Base-by-base conservation (phyloP, 1,140 invertebrate genomes). In the Anastrepha ludens region DNA sequence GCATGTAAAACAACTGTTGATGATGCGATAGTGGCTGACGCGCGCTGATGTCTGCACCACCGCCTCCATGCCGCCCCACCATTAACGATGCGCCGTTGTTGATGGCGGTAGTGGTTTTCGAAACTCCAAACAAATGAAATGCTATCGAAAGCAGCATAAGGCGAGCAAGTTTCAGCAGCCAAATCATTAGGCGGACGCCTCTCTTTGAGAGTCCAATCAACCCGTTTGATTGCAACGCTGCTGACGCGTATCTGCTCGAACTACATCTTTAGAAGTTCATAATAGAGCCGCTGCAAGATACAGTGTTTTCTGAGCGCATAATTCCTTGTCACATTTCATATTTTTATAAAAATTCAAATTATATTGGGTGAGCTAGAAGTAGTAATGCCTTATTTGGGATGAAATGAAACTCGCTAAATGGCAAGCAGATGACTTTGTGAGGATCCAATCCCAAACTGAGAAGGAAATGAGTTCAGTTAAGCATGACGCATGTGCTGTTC, bases 1-100 rank as follows among this genome's bases (percentile, higher is more conserved):
- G 47, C 74, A 55, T 81, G 74, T 55, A 81, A 81, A 81, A 81
- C 47, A 81, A 81, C 74, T 81, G 47, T 55, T 81, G 74, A 78
- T 50, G 47, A 81, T 20, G 20, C 47, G 9, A n/a, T 81, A 11
- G 44, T 13, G 39, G 39, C 70, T 17, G 44, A 74, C 13, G 41
- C 20, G 60, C 67, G 13, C 13, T 44, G 11, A 74, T 55, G 6
- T 55, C 50, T 8, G 6, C 50, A 55, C 6, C 11, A 11, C 50
- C 67, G 44, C 44, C 70, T 7, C 44, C 41, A 3, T 41, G 3
- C 70, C n/a, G 70, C 3, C 41, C 47, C 41, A 2, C 7, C 47
- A 55, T 58, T 81, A 55, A 50, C 3, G 74, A 55, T 58, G 74
- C 8, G 44, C n/a, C 5, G 4, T 17, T 50, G 15, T 50, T 20